Percentiles rank a stretch among this genome's conserved stretches.
phyloP scores from a whole-genome alignment of 2,113 vertebrate genomes.

The Elgaria multicarinata region DNA sequence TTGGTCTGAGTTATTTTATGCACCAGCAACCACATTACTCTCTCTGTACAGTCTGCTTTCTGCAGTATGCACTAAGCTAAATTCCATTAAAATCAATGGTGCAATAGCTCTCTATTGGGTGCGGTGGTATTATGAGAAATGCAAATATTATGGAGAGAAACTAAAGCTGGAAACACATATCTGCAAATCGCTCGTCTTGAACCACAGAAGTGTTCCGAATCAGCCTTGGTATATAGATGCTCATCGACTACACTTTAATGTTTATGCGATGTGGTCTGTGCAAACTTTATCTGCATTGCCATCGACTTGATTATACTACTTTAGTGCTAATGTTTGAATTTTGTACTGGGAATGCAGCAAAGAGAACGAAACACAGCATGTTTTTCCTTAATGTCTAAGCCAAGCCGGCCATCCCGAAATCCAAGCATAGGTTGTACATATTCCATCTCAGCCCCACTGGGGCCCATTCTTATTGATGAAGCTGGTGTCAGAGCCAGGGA shows the following conservation, averaged over 20 bases:
- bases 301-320: not conserved
- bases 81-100: slow-evolving; percentile 30
- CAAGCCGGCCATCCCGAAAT: not conserved
- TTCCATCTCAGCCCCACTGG: not conserved
- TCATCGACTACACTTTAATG: not conserved
- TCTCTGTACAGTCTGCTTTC: not conserved
- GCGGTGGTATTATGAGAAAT: slow-evolving; percentile 22
- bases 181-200: not conserved
- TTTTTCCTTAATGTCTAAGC: not conserved
- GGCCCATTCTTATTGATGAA: not conserved
- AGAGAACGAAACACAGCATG: too few relatives aligned
- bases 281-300: not conserved
- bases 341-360: not conserved
- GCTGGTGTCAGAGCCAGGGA: too few relatives aligned
- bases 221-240: not conserved
- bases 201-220: not conserved
- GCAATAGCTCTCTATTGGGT: not conserved
- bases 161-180: slow-evolving; percentile 34
- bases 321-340: not conserved
- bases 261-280: not conserved
- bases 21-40: not conserved
- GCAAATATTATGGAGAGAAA: not conserved
- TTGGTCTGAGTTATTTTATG: not conserved
- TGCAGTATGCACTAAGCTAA: not conserved
- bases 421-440: not conserved